These are phyloP conservation scores for Acropternis orthonyx DNA, from an alignment of 2,797 vertebrate species.

Conservation along the genomic window DNA sequence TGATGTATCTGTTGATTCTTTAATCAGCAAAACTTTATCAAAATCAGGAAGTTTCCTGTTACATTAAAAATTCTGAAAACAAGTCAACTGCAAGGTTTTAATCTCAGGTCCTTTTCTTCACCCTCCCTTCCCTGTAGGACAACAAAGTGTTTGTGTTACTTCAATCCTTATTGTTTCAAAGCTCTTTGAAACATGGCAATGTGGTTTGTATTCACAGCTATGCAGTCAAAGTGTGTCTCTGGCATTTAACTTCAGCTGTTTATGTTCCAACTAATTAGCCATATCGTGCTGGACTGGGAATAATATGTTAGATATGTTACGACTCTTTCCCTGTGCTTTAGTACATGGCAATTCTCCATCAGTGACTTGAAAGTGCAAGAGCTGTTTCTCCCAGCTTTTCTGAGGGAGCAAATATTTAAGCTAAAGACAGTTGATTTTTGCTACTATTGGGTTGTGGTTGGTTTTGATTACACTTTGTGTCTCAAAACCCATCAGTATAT, in stretches of 20 bases:
- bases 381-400: neutral
- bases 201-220: neutral
- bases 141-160: neutral
- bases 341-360: neutral
- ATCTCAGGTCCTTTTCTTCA: neutral
- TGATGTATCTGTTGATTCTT: neutral
- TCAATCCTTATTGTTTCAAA: neutral
- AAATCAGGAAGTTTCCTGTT: neutral
- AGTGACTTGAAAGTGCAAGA: neutral
- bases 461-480: constrained; percentile 28
- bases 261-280: constrained; percentile 13
- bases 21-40: neutral
- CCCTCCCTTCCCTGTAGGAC: neutral
- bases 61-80: neutral
- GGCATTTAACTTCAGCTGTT: constrained; percentile 25
- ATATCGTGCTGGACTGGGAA: neutral
- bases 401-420: constrained; percentile 31
- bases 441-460: neutral
- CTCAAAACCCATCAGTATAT: constrained; percentile 8
- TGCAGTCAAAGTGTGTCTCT: neutral
- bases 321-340: constrained; percentile 13
- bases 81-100: neutral
- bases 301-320: neutral
- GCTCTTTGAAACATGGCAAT: neutral
- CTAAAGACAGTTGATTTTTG: constrained; percentile 10